These are phyloP conservation scores for Solenopsis invicta DNA, from an alignment of 1,140 invertebrate species.

Conservation along the genomic window DNA sequence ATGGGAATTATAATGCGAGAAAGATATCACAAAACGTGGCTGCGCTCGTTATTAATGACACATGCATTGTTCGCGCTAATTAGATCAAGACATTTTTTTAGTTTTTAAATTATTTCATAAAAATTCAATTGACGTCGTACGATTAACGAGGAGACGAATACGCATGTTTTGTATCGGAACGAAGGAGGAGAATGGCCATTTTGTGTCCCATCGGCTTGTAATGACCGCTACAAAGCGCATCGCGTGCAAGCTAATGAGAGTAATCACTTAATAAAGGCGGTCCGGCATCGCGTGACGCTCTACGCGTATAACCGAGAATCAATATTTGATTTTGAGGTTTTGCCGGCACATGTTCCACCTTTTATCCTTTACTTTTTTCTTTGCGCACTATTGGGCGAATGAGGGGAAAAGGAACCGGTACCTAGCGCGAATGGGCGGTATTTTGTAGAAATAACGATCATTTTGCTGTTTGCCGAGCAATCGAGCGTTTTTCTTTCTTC, in stretches of 20 bases:
- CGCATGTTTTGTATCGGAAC: neutral
- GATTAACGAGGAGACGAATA: neutral
- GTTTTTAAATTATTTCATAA: neutral
- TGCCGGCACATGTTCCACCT: constrained; percentile 48
- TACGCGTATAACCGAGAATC: constrained; percentile 78
- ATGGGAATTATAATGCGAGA: constrained; percentile 46
- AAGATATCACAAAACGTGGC: constrained; percentile 29
- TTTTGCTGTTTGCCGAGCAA: constrained; percentile 59
- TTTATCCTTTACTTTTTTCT: constrained; percentile 14
- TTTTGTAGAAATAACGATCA: constrained; percentile 68
- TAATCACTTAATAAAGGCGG: constrained; percentile 86
- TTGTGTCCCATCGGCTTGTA: constrained; percentile 75
- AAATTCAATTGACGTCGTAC: neutral
- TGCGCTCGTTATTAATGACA: constrained; percentile 32
- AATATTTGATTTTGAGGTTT: constrained; percentile 84
- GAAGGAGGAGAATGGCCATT: constrained; percentile 64
- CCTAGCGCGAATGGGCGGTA: constrained; percentile 40
- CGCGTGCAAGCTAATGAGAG: constrained; percentile 86
- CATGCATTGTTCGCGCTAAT: neutral
- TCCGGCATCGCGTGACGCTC: constrained; percentile 83
- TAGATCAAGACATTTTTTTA: neutral
- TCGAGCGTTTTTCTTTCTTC: constrained; percentile 14
- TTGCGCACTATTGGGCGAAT: constrained; percentile 28
- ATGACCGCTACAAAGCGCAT: constrained; percentile 80
- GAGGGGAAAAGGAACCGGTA: constrained; percentile 33